Percentiles rank a stretch among this genome's conserved stretches.
Evolutionary conservation across 2,797 vertebrate genomes (phyloP).

Genomic region (Prionace glauca): DNA sequence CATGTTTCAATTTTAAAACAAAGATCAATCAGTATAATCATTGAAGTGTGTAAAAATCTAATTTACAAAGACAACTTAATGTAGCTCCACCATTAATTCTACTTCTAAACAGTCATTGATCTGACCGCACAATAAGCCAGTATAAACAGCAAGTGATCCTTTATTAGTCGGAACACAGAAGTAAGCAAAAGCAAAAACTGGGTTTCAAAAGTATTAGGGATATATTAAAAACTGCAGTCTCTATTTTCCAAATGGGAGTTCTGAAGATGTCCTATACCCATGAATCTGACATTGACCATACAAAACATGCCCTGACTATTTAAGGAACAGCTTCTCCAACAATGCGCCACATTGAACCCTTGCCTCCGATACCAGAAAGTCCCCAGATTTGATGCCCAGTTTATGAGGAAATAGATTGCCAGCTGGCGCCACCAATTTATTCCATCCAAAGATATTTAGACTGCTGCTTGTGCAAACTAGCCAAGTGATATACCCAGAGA

Average conservation of each 20-base stretch:
- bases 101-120: not conserved
- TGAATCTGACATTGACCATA: not conserved
- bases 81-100: not conserved
- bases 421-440: not conserved
- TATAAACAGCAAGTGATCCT: not conserved
- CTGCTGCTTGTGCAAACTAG: not conserved
- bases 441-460: not conserved
- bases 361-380: not conserved
- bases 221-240: not conserved
- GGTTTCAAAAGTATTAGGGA: not conserved
- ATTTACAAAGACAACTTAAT: conserved; percentile 14
- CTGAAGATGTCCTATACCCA: not conserved
- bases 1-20: conserved; percentile 20
- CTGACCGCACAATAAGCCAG: not conserved
- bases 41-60: conserved; percentile 34
- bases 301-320: not conserved
- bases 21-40: conserved; percentile 33
- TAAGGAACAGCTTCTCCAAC: not conserved
- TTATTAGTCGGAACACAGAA: not conserved
- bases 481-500: not conserved
- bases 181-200: not conserved
- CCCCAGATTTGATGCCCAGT: not conserved
- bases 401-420: not conserved
- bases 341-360: not conserved
- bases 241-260: not conserved